Conservation (phyloP, 2,888 invertebrate species). For the Linyphia triangularis region DNA sequence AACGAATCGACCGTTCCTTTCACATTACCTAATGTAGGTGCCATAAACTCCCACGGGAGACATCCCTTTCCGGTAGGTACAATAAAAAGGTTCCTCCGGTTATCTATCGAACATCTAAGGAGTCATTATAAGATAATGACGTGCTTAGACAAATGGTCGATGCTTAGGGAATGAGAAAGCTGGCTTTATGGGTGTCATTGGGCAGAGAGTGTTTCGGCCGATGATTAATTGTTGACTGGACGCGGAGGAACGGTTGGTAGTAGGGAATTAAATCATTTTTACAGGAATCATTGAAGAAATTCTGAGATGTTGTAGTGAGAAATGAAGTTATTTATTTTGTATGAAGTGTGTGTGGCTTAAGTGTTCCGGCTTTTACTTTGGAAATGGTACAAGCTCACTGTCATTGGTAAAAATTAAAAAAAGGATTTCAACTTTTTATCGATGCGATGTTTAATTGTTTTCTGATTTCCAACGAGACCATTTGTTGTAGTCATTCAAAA, state of each 20-base stretch:
- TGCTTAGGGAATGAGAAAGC: slow-evolving; percentile 13
- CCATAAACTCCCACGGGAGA: slow-evolving; percentile 54
- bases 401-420: too few relatives aligned
- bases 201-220: slow-evolving; percentile 27
- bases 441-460: too few relatives aligned
- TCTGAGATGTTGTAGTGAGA: too few relatives aligned
- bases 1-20: slow-evolving; percentile 28
- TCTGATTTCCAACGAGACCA: too few relatives aligned
- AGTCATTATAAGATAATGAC: slow-evolving; percentile 69
- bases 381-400: too few relatives aligned
- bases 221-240: slow-evolving; percentile 33
- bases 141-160: slow-evolving; percentile 68
- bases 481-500: too few relatives aligned
- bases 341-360: too few relatives aligned
- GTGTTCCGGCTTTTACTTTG: too few relatives aligned
- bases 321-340: too few relatives aligned
- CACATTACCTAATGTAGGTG: slow-evolving; percentile 57
- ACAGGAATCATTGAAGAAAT: too few relatives aligned
- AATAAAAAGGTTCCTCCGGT: slow-evolving; percentile 58
- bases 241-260: neutral
- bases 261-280: neutral
- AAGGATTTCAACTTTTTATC: too few relatives aligned
- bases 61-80: slow-evolving; percentile 52
- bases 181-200: slow-evolving; percentile 49
- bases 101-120: slow-evolving; percentile 63